Evolutionary conservation across 2,113 vertebrate species (phyloP).

Genomic region (Platysteira castanea): DNA sequence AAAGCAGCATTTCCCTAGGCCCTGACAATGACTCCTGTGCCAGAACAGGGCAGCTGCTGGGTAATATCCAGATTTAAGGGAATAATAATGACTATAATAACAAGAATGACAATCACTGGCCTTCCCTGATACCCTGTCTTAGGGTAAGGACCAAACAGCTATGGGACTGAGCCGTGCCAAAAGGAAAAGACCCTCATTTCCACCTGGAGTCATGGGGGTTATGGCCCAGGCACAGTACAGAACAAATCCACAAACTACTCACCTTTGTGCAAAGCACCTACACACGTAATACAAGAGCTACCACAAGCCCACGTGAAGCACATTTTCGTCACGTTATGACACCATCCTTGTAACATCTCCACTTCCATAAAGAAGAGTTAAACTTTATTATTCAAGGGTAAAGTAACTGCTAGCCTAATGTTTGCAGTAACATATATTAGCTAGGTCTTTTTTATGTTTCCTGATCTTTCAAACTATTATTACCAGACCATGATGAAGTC

Average conservation of each 20-base stretch:
- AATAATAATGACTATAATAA: background rate
- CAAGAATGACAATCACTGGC: background rate
- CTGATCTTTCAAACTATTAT: constrained; percentile 15
- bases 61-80: background rate
- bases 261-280: background rate
- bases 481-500: background rate
- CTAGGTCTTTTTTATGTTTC: background rate
- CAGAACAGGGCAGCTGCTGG: background rate
- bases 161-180: background rate
- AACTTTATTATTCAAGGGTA: background rate
- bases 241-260: background rate
- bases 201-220: background rate
- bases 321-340: background rate
- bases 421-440: background rate
- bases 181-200: background rate
- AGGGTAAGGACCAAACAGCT: background rate
- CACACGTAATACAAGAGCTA: background rate
- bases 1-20: background rate
- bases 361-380: background rate
- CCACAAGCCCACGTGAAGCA: background rate
- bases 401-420: background rate
- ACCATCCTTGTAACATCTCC: background rate
- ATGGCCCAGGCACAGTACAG: background rate
- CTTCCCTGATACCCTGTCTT: background rate
- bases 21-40: background rate